Conservation (phyloP, 53 echinoderm and acorn worm species). For the Stichopus horrens region DNA sequence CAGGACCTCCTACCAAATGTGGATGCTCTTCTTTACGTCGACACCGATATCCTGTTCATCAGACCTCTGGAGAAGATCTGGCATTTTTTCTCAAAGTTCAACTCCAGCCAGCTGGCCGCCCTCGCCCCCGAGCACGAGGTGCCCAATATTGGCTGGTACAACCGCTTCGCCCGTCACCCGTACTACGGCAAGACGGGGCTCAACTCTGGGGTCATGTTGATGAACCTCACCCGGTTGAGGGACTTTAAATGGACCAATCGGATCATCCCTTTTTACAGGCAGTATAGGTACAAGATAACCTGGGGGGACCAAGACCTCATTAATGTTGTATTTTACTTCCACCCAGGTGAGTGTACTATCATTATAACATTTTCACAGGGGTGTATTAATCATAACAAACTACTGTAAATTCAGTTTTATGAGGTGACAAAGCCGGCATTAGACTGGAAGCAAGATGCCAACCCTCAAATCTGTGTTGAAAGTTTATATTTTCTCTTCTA, state of each 20-base stretch:
- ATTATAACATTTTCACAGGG: too few species aligned
- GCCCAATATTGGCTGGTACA: conserved; percentile 94
- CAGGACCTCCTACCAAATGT: conserved; percentile 76
- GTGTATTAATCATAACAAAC: too few species aligned
- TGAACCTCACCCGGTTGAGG: conserved; percentile 90
- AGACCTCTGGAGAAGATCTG: conserved; percentile 89
- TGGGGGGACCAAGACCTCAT: conserved; percentile 98
- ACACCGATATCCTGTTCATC: conserved; percentile 92
- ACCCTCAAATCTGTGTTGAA: not conserved
- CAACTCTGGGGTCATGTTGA: conserved; percentile 96
- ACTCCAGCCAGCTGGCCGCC: conserved; percentile 84
- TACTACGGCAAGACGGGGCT: conserved; percentile 89
- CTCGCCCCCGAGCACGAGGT: conserved; percentile 89
- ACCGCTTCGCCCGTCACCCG: conserved; percentile 88
- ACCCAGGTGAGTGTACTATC: conserved; percentile 64
- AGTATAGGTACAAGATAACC: conserved; percentile 84
- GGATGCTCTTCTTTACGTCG: conserved; percentile 88
- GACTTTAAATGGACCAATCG: conserved; percentile 73
- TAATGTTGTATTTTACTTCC: conserved; percentile 85
- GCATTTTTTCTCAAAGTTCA: conserved; percentile 85
- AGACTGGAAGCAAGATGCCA: too few species aligned
- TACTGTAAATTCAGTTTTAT: too few species aligned
- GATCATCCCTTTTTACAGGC: conserved; percentile 79
- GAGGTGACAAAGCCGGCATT: too few species aligned
- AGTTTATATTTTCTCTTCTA: not conserved